Evolutionary conservation across 2,797 vertebrate species (phyloP).

Genomic region (Semaprochilodus insignis): DNA sequence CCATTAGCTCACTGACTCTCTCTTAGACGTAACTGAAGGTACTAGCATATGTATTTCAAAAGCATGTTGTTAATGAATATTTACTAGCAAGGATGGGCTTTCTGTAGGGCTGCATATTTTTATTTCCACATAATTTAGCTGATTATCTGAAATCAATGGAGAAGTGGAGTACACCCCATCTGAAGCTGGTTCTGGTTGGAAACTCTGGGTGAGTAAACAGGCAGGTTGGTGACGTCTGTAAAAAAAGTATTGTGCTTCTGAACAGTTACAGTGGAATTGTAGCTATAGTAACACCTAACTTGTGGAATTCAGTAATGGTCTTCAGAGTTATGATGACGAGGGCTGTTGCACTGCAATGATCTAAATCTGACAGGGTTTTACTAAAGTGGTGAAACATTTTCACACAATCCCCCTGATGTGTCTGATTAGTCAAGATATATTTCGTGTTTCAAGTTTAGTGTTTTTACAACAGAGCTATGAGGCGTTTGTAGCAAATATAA

Average conservation of each 20-base stretch:
- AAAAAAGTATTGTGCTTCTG: too few species aligned
- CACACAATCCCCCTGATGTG: too few species aligned
- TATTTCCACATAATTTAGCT: background rate
- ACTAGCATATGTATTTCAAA: background rate
- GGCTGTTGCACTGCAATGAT: too few species aligned
- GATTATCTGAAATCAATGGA: constrained; percentile 52
- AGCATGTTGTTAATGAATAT: background rate
- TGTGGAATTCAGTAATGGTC: too few species aligned
- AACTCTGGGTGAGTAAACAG: constrained; percentile 71
- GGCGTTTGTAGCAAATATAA: too few species aligned
- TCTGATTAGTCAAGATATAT: too few species aligned
- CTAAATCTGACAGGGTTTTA: too few species aligned
- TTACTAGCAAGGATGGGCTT: background rate
- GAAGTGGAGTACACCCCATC: constrained; percentile 42
- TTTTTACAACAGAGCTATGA: too few species aligned
- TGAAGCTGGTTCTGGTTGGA: constrained; percentile 75
- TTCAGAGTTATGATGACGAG: too few species aligned
- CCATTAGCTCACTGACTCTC: constrained; percentile 33
- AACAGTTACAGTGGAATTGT: background rate
- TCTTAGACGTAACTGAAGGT: background rate
- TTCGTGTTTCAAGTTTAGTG: too few species aligned
- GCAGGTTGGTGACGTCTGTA: background rate
- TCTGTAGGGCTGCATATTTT: constrained; percentile 6
- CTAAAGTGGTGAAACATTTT: too few species aligned
- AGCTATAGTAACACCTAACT: background rate